phyloP scores from a whole-genome alignment of 2,113 vertebrate genomes.

The Percopsis transmontana region DNA sequence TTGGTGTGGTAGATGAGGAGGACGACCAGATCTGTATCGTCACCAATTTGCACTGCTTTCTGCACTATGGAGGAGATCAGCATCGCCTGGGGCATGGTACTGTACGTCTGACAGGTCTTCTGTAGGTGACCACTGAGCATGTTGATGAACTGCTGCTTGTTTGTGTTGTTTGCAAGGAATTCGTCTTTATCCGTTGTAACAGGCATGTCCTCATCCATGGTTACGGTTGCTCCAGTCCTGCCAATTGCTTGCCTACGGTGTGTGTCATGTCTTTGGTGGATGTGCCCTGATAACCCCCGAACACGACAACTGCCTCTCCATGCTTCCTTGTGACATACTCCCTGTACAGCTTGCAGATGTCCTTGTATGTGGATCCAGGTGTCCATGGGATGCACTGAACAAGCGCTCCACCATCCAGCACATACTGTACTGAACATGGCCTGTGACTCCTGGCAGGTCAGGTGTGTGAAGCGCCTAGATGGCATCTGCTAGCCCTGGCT shows the following conservation, averaged over 20 bases:
- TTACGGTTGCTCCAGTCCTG: neutral
- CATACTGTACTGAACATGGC: neutral
- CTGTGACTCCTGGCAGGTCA: neutral
- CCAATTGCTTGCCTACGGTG: too few relatives aligned
- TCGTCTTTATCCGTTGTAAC: too few relatives aligned
- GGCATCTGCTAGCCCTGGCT: neutral
- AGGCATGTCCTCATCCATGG: neutral
- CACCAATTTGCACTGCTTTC: neutral
- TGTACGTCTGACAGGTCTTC: too few relatives aligned
- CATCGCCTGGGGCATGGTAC: too few relatives aligned
- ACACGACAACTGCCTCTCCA: neutral
- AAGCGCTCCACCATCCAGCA: conserved; percentile 1
- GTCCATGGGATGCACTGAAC: neutral
- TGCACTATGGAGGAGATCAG: too few relatives aligned
- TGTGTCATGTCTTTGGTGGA: too few relatives aligned
- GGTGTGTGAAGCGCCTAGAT: neutral
- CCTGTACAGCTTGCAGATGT: neutral
- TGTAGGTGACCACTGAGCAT: too few relatives aligned
- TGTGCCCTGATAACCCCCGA: too few relatives aligned
- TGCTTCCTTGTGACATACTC: neutral
- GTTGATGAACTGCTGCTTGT: too few relatives aligned
- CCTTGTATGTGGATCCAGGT: neutral
- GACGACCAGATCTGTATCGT: too few relatives aligned
- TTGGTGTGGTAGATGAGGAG: too few relatives aligned
- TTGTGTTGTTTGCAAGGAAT: too few relatives aligned